Percentiles rank a stretch among this genome's conserved stretches.
Conservation (phyloP, 2,113 vertebrate genomes). For the Saguinus imperator region DNA sequence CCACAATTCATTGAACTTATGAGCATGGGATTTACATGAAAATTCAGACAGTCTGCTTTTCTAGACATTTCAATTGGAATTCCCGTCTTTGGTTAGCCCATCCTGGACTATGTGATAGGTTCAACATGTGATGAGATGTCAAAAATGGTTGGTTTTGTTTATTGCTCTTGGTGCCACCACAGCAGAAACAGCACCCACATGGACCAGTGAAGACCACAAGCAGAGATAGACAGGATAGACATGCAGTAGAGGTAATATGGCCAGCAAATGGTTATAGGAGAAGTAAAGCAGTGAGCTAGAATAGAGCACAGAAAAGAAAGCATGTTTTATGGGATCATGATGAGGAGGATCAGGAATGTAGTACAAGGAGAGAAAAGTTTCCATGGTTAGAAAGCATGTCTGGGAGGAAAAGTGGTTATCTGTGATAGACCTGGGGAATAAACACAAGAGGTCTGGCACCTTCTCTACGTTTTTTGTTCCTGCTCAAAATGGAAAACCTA, state of each 20-base stretch:
- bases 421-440: background rate
- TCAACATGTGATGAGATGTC: background rate
- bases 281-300: background rate
- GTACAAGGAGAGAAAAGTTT: background rate
- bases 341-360: background rate
- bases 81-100: background rate
- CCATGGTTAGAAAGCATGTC: background rate
- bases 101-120: background rate
- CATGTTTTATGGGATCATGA: too few relatives aligned
- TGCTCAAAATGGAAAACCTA: constrained; percentile 27
- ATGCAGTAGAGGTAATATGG: background rate
- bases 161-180: background rate
- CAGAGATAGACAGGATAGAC: background rate
- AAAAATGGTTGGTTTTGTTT: background rate
- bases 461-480: background rate
- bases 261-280: background rate
- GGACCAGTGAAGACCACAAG: background rate
- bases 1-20: background rate
- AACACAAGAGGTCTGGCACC: background rate
- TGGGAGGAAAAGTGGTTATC: background rate
- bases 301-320: background rate
- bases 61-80: background rate
- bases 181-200: background rate
- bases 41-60: background rate
- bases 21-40: background rate